These are phyloP conservation scores for Clytia hemisphaerica DNA, from an alignment of 30 jellyfish, hydroid and myxozoan species.

Conservation along the genomic window DNA sequence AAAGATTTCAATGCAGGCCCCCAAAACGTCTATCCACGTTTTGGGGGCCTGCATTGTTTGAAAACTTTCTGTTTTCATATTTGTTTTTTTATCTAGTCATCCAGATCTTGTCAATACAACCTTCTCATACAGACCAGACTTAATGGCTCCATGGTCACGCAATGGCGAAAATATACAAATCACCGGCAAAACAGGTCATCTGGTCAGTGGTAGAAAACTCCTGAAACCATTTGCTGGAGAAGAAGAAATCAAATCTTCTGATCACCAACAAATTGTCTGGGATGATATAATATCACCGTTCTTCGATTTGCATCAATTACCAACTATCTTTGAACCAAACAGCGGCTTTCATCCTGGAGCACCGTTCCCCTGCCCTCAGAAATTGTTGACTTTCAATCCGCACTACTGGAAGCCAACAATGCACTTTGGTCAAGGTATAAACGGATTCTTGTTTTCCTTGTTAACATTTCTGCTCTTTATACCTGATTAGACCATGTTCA, in stretches of 20 bases:
- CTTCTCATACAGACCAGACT: constrained; percentile 5
- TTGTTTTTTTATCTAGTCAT: not conserved
- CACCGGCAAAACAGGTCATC: constrained; percentile 22
- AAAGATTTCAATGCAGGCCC: too few relatives aligned
- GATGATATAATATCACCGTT: constrained; percentile 34
- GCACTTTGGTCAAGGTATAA: constrained; percentile 17
- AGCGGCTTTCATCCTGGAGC: constrained; percentile 6
- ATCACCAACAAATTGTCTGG: not conserved
- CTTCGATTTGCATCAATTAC: constrained; percentile 13
- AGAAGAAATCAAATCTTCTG: not conserved
- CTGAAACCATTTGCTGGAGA: constrained; percentile 10
- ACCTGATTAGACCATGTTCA: not conserved
- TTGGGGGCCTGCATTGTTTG: too few relatives aligned
- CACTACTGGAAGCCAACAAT: not conserved
- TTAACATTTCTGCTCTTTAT: not conserved
- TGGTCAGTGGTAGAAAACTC: constrained; percentile 3
- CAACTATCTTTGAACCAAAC: not conserved
- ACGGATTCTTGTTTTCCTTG: not conserved
- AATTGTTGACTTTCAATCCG: constrained; percentile 11
- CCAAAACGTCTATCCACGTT: too few relatives aligned
- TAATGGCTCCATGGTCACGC: constrained; percentile 29
- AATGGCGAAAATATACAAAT: constrained; percentile 17
- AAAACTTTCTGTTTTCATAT: too few relatives aligned
- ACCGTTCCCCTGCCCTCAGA: constrained; percentile 28
- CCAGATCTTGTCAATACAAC: not conserved